Evolutionary conservation across 2,888 invertebrate species (phyloP), one percentile per base, ranked within the genome.

Genomic region (Ectobius pallidus): DNA sequence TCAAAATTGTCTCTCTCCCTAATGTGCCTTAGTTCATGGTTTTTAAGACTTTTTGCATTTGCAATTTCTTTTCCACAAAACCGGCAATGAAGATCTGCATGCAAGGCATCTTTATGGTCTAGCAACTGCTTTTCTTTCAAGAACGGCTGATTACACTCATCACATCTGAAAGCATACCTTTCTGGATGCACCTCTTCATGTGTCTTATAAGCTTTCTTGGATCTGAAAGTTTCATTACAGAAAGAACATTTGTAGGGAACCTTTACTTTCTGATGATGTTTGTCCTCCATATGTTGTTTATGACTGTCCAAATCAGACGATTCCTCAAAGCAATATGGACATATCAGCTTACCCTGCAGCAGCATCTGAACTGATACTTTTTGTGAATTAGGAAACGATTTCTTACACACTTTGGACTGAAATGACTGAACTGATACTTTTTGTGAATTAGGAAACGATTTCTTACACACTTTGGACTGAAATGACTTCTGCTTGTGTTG

Each of bases 41-140:
- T 68, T 39, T 69, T 73, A 18, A 77, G 67, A 18, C 75, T 75
- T 25, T 75, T 73, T 7, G 71, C 62, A n/a, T 73, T 74, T 22
- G 74, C 67, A 22, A 76, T 73, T 69, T 73, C 73, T 72, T 76
- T 76, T 3, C 75, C 75, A 69, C 77, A 77, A 39, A 72, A 72
- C 4, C 73, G 72, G 61, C 77, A 77, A 25, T 75, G 74, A 30
- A 73, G 73, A 42, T 76, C 76, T 30, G 75, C 67, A 63, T 77
- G 76, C 1, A 61, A 65, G 11, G 61, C 61, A 25, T 75, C 74
- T 14, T 72, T 69, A 39, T 75, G 75, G 4, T 75, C 72, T 32
- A 71, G 68, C 27, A 77, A 72, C 44, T 77, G 74, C 32, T 74
- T 76, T 39, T 74, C 67, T 32, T 76, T 72, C 14, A 58, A 22